phyloP scores from a whole-genome alignment of 1,140 invertebrate species.

The Procambarus clarkii region DNA sequence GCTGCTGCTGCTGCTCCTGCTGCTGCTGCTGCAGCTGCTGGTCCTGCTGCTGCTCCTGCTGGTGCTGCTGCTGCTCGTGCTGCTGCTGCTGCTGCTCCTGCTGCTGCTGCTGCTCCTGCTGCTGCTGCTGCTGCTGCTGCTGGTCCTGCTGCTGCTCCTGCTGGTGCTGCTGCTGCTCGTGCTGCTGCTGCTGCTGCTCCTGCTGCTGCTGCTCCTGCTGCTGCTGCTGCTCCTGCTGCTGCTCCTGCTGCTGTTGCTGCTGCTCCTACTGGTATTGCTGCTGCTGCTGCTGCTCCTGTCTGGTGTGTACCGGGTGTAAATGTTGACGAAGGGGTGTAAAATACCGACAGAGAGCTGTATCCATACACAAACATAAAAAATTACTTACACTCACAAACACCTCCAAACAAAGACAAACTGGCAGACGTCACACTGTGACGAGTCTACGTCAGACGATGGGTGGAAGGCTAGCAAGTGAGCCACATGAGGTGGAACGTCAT shows the following conservation, averaged over 20 bases:
- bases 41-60: not conserved
- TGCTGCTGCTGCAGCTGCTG: no score
- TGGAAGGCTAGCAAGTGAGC: no score
- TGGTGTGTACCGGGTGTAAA: not conserved
- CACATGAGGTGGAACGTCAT: no score
- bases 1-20: no score
- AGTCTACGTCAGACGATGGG: not conserved
- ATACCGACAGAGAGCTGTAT: not conserved
- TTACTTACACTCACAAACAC: slow-evolving; percentile 7
- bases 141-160: not conserved
- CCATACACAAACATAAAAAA: not conserved
- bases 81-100: not conserved
- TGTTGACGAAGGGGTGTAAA: not conserved
- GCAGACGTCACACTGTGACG: not conserved
- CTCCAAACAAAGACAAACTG: not conserved
- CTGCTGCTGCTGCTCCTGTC: not conserved
- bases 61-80: not conserved
- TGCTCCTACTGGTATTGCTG: not conserved
- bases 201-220: not conserved
- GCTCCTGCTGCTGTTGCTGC: not conserved
- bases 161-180: not conserved
- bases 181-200: not conserved
- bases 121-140: not conserved
- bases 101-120: not conserved
- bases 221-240: not conserved